A percentile compares a stretch with the other conserved stretches of the same genome.
Evolutionary conservation across 2,797 vertebrate genomes (phyloP).

Genomic region (Orientallactaga sibirica): DNA sequence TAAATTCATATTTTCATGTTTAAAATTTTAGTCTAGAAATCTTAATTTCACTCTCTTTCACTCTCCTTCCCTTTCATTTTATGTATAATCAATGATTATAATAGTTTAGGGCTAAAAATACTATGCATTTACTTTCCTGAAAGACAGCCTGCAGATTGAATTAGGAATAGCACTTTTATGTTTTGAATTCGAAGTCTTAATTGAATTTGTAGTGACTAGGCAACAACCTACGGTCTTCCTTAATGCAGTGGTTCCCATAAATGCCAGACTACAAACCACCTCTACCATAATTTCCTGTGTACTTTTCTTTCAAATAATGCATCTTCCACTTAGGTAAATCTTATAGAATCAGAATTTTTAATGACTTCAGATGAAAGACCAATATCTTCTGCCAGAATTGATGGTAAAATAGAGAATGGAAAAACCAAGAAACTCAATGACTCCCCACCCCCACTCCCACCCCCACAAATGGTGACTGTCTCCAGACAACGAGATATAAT

Average conservation of each 20-base stretch:
- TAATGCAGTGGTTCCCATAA: slow-evolving; percentile 43
- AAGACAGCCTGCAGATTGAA: slow-evolving; percentile 18
- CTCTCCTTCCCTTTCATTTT: background rate
- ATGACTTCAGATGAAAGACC: slow-evolving; percentile 27
- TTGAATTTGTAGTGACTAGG: background rate
- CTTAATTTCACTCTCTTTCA: background rate
- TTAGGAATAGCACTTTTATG: slow-evolving; percentile 23
- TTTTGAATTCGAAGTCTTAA: slow-evolving; percentile 42
- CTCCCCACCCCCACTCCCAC: no score
- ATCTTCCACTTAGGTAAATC: slow-evolving; percentile 54
- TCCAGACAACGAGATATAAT: background rate
- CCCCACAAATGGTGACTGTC: background rate
- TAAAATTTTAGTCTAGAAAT: slow-evolving; percentile 38
- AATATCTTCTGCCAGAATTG: background rate
- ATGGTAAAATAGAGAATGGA: slow-evolving; percentile 23
- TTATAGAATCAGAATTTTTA: slow-evolving; percentile 49
- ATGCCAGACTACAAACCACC: background rate
- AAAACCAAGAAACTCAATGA: slow-evolving; percentile 4
- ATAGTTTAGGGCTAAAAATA: background rate
- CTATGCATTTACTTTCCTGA: background rate
- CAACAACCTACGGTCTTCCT: slow-evolving; percentile 46
- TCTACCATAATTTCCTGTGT: background rate
- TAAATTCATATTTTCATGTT: background rate
- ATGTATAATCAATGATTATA: background rate
- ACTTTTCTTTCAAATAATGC: slow-evolving; percentile 39